Percentiles rank a stretch among this genome's conserved stretches.
These are phyloP conservation scores for Hydropotes inermis DNA, from an alignment of 2,113 vertebrate species.

Conservation along the genomic window DNA sequence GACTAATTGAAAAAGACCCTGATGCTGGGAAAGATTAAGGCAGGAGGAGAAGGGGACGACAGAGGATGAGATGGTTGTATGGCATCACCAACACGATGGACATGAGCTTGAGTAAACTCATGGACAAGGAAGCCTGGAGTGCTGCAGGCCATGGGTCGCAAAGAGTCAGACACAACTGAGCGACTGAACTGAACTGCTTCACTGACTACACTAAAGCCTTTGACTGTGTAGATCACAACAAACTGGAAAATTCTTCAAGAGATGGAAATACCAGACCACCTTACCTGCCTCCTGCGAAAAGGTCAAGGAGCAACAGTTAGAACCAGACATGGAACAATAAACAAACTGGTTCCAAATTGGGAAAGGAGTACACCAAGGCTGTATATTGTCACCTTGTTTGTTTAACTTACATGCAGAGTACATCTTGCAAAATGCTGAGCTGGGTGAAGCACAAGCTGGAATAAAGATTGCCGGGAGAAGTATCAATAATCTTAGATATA, in stretches of 20 bases:
- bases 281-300: neutral
- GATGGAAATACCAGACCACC: neutral
- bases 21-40: neutral
- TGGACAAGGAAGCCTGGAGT: neutral
- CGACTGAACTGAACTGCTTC: neutral
- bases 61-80: neutral
- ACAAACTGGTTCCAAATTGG: neutral
- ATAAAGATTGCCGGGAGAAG: neutral
- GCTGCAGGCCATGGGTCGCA: neutral
- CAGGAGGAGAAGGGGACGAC: neutral
- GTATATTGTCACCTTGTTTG: neutral
- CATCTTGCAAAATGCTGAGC: neutral
- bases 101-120: neutral
- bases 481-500: neutral
- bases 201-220: neutral
- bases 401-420: neutral
- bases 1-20: neutral
- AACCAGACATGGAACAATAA: neutral
- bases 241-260: neutral
- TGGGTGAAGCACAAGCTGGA: neutral
- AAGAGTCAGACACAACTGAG: neutral
- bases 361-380: neutral
- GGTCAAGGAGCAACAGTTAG: neutral
- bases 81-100: neutral
- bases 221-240: neutral